These are phyloP conservation scores for Nemurella pictetii DNA, from an alignment of 2,888 invertebrate genomes.

Conservation along the genomic window DNA sequence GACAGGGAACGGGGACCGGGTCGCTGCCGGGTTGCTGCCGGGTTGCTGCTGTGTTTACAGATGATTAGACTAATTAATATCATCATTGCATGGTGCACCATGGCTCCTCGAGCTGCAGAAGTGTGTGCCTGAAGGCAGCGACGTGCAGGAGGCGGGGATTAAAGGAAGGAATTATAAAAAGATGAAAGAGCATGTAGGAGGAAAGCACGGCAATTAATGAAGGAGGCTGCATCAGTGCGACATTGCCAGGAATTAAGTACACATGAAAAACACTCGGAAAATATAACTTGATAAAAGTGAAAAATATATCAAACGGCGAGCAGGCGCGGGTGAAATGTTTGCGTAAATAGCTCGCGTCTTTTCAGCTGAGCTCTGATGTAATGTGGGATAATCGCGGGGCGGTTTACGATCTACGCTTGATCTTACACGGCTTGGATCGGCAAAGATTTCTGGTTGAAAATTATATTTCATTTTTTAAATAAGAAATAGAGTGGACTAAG, in stretches of 20 bases:
- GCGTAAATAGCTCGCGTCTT: no score
- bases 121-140: conserved; percentile 8
- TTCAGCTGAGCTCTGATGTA: no score
- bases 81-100: conserved; percentile 36
- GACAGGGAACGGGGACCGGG: background rate
- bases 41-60: conserved; percentile 40
- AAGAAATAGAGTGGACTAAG: background rate
- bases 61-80: conserved; percentile 44
- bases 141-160: conserved; percentile 28
- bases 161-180: conserved; percentile 27
- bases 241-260: conserved; percentile 11
- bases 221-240: background rate
- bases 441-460: background rate
- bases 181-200: background rate
- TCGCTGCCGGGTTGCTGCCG: background rate
- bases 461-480: background rate
- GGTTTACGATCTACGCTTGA: background rate
- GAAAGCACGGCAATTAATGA: conserved; percentile 20
- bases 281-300: conserved; percentile 12
- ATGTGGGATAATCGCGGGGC: no score
- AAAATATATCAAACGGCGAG: background rate
- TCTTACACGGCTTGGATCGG: background rate
- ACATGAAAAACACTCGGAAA: background rate
- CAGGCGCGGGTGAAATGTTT: background rate
- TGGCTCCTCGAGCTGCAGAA: conserved; percentile 13